Base-by-base conservation (phyloP, 2,888 invertebrate genomes). In the Acanthosepion esculentum region DNA sequence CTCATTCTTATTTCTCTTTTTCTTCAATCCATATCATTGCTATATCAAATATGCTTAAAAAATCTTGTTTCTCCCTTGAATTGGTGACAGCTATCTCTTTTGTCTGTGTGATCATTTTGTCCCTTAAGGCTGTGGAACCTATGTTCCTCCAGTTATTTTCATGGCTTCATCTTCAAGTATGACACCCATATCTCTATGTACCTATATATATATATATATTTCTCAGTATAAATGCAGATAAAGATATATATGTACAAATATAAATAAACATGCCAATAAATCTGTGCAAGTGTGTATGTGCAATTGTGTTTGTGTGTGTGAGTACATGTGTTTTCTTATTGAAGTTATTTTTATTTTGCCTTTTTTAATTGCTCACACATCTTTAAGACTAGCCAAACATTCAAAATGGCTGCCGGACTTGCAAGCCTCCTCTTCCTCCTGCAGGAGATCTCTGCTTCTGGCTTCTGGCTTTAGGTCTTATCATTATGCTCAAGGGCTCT, bases 61-160 rank as follows among this genome's bases (percentile, higher is more conserved):
- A 78, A 78, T n/a, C 15, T n/a, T n/a, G 29, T 78, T 78, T 78
- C 78, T 78, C 78, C 78, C 78, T 78, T n/a, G 78, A 78, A n/a
- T 78, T 78, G 78, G 78, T 78, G 78, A 78, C 78, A 78, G 78
- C 78, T 78, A 78, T 78, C 78, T 78, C 78, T 78, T 78, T 78
- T 78, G 78, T 78, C n/a, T 78, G 29, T 10, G 78, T 10, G n/a
- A 78, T 78, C 29, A 78, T 78, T 78, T 78, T n/a, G 78, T 78
- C n/a, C 78, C 78, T n/a, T 78, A n/a, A n/a, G 78, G 78, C 78
- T n/a, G 78, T 78, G n/a, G 78, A 78, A 8, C 78, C 78, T 78
- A 7, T 59, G 59, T 59, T 59, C 59, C 41, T 41, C 59, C 59
- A 20, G 29, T 78, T 78, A 78, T 78, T 78, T 78, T 64, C 64